These are phyloP conservation scores for Lacerta viridis DNA, from an alignment of 2,797 vertebrate genomes.

Conservation along the genomic window DNA sequence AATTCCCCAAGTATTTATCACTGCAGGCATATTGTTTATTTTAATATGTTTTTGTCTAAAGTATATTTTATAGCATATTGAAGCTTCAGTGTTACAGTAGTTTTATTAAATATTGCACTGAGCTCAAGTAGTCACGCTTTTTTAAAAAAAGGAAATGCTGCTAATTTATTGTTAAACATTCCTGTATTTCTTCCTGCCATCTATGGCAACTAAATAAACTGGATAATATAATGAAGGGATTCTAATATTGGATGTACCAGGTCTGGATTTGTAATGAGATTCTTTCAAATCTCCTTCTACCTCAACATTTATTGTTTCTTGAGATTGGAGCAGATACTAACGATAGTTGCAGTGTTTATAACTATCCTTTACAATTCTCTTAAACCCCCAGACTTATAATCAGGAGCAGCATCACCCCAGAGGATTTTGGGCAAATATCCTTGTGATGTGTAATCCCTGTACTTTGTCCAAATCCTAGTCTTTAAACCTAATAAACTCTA, in stretches of 20 bases:
- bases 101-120: conserved; percentile 45
- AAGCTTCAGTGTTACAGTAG: conserved; percentile 43
- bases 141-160: conserved; percentile 19
- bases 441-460: neutral
- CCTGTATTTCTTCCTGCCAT: neutral
- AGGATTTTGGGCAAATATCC: neutral
- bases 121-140: conserved; percentile 41
- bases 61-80: conserved; percentile 10
- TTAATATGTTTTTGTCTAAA: conserved; percentile 28
- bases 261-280: neutral
- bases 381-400: neutral
- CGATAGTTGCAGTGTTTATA: neutral
- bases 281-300: neutral
- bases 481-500: neutral
- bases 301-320: neutral
- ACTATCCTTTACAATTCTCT: neutral
- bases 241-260: neutral
- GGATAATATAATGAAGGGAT: neutral
- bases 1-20: conserved; percentile 34
- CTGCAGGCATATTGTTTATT: conserved; percentile 9
- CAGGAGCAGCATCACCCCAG: neutral
- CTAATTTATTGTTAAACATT: conserved; percentile 37
- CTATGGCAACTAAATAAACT: conserved; percentile 19
- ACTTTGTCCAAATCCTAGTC: neutral
- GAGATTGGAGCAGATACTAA: neutral